A percentile compares a stretch with the other conserved stretches of the same genome.
These are phyloP conservation scores for Eustalomyia histrio DNA, from an alignment of 2,888 invertebrate species.

Conservation along the genomic window DNA sequence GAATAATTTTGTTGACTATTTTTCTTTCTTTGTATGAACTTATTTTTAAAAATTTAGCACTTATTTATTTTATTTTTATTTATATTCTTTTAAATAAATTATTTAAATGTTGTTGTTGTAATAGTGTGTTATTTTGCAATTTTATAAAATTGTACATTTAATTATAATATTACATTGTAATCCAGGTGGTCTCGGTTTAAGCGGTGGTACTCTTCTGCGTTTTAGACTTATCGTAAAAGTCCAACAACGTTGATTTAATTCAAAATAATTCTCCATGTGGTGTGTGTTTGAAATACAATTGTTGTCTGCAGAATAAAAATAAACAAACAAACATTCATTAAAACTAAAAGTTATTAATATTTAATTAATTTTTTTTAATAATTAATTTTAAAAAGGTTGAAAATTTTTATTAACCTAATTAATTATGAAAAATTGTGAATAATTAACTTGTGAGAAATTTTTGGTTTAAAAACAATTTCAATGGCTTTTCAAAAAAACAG, in stretches of 20 bases:
- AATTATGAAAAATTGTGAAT: too few species aligned
- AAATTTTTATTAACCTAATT: too few species aligned
- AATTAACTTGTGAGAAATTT: too few species aligned
- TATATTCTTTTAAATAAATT: constrained; percentile 49
- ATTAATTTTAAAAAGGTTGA: too few species aligned
- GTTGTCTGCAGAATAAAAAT: constrained; percentile 64
- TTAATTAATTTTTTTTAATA: too few species aligned
- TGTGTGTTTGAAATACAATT: constrained; percentile 63
- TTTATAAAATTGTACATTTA: constrained; percentile 23
- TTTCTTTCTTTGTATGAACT: constrained; percentile 6
- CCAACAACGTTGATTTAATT: constrained; percentile 68
- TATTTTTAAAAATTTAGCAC: constrained; percentile 50
- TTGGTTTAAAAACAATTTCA: too few species aligned
- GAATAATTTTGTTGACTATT: constrained; percentile 15
- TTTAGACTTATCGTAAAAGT: constrained; percentile 72
- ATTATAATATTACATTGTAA: constrained; percentile 28
- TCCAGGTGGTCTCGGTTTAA: constrained; percentile 76
- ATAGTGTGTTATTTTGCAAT: not conserved
- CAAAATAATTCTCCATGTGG: constrained; percentile 71
- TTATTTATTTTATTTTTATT: constrained; percentile 45
- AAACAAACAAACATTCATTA: not conserved
- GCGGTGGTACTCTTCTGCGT: constrained; percentile 73
- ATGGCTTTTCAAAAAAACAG: too few species aligned
- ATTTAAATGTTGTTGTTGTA: constrained; percentile 31
- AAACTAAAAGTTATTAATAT: too few species aligned